phyloP scores from a whole-genome alignment of 1,140 invertebrate species.

The Eufriesea mexicana region DNA sequence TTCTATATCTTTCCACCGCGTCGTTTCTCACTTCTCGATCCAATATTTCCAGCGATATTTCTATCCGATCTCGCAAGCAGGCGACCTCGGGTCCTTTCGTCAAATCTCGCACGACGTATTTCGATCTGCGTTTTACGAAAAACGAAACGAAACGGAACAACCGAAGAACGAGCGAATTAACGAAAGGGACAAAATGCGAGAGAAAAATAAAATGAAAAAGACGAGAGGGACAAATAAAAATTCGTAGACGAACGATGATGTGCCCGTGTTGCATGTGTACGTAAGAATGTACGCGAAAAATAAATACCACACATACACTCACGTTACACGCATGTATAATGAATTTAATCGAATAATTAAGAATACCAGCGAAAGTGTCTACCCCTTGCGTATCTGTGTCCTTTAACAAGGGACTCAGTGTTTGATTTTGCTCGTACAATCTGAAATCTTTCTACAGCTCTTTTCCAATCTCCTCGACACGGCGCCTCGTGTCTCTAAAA shows the following conservation, averaged over 20 bases:
- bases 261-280: constrained; percentile 20
- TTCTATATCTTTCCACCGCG: constrained; percentile 63
- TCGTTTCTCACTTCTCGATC: constrained; percentile 26
- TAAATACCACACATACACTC: not conserved
- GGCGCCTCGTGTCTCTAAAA: constrained; percentile 10
- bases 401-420: not conserved
- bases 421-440: constrained; percentile 58
- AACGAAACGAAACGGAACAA: not conserved
- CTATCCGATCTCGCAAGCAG: not conserved
- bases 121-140: constrained; percentile 18
- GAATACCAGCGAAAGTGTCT: constrained; percentile 32
- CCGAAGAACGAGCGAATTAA: too few species aligned
- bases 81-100: not conserved
- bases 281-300: not conserved
- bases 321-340: constrained; percentile 13
- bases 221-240: not conserved
- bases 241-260: not conserved
- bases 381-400: constrained; percentile 11
- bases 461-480: constrained; percentile 38
- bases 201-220: not conserved
- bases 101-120: constrained; percentile 11
- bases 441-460: constrained; percentile 43
- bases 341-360: constrained; percentile 25
- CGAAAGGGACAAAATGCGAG: too few species aligned
- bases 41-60: constrained; percentile 18